Base-by-base conservation (phyloP, 2,888 invertebrate species). In the Shargacucullia verbasci region DNA sequence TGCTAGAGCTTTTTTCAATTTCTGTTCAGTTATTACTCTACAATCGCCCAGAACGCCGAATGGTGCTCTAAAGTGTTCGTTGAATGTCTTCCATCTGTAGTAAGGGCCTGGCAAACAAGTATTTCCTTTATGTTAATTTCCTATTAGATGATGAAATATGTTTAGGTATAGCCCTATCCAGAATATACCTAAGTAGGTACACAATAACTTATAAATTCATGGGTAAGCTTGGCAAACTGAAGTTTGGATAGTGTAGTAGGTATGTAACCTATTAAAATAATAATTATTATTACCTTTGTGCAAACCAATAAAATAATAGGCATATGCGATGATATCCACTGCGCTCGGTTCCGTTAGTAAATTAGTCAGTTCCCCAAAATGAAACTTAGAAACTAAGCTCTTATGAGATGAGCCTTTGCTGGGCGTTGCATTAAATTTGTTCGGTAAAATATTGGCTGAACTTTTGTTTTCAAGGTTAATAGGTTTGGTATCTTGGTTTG, bases 231-330 rank as follows among this genome's bases (percentile, higher is more conserved):
- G n/a, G n/a, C n/a, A 3, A 20, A 20, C 20, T 20, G 20, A 20
- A 20, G n/a, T n/a, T n/a, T n/a, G n/a, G 20, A 20, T 3, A 20
- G 20, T 20, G 2, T 20, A 4, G 4, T 3, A 20, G 4, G 20
- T 20, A 20, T 4, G 2, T 20, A 20, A 29, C 1, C 29, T 29
- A 6, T 7, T 7, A 29, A 29, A 29, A 29, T 9, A 6, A 7
- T 40, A 12, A 33, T 33, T 13, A 15, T 35, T 41, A 33, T 2
- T 57, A 75, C 98, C 98, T 91, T 97, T 98, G 73, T 98, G 95
- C 41, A 98, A 94, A 57, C 98, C 98, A 80, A 97, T 95, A 84
- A 97, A 98, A 84, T 96, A 97, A 84, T 97, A 97, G 1, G 96
- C 92, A 84, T 98, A 98, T 70, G 96, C 95, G 73, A 97, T 91